Evolutionary conservation across 2,797 vertebrate species (phyloP).

Genomic region (Pangasius macronema): DNA sequence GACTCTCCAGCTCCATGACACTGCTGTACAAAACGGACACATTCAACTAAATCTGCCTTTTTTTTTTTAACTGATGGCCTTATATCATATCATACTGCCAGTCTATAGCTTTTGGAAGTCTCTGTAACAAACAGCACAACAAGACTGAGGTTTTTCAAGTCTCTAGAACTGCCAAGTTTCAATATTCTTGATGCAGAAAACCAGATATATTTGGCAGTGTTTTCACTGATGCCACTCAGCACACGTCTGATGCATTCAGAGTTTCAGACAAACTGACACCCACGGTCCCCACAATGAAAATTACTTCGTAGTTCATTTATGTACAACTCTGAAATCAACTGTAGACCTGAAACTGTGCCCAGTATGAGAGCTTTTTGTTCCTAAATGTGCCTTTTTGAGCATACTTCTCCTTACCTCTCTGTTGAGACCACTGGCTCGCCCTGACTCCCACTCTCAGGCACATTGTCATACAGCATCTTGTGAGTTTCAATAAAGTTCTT

Average conservation of each 20-base stretch:
- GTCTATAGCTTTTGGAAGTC: background rate
- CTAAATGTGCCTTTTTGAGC: background rate
- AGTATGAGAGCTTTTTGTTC: background rate
- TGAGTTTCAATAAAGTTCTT: slow-evolving; percentile 98
- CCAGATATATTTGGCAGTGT: background rate
- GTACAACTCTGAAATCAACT: background rate
- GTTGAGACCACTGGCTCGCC: slow-evolving; percentile 72
- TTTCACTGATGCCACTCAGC: background rate
- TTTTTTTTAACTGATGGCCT: background rate
- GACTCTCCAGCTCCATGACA: slow-evolving; percentile 74
- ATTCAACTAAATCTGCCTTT: background rate
- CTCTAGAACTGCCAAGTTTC: background rate
- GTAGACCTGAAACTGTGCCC: background rate
- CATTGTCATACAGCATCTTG: slow-evolving; percentile 93
- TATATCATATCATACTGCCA: background rate
- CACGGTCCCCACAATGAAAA: too few species aligned
- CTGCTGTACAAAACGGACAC: slow-evolving; percentile 60
- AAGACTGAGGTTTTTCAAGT: background rate
- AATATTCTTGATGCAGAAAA: background rate
- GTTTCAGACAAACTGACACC: background rate
- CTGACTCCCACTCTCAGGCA: slow-evolving; percentile 79
- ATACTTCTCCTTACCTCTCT: slow-evolving; percentile 76
- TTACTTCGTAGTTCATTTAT: background rate
- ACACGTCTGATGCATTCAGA: background rate
- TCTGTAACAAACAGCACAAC: background rate